A percentile compares a stretch with the other conserved stretches of the same genome.
Evolutionary conservation across 1,140 invertebrate species (phyloP).

Genomic region (Saxidomus purpurata): DNA sequence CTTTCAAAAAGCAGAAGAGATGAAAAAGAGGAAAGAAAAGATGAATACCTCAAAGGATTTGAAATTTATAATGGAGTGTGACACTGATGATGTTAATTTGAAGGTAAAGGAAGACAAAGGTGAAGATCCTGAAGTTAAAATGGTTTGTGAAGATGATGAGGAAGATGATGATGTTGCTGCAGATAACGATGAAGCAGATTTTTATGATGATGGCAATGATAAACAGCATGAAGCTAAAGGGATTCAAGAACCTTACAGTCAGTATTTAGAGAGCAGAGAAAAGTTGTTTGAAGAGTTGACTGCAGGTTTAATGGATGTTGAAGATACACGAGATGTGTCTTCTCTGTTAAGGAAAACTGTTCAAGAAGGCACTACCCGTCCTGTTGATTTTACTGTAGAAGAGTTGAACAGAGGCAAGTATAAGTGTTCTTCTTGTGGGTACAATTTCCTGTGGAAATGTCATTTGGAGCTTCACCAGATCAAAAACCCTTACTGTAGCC

Average conservation of each 20-base stretch:
- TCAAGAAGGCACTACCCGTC: not conserved
- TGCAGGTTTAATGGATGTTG: not conserved
- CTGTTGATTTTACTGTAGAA: not conserved
- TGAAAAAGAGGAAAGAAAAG: too few relatives aligned
- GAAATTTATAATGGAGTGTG: not conserved
- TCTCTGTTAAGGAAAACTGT: not conserved
- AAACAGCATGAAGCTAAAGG: not conserved
- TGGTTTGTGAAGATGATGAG: not conserved
- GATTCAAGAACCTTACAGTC: not conserved
- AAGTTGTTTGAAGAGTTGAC: not conserved
- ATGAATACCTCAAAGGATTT: too few relatives aligned
- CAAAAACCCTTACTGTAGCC: constrained; percentile 12
- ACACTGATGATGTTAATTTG: not conserved
- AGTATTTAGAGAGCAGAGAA: not conserved
- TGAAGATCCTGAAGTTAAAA: constrained; percentile 1
- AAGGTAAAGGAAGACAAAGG: not conserved
- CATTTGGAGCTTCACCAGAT: constrained; percentile 48
- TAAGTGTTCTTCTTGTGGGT: constrained; percentile 26
- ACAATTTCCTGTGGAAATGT: constrained; percentile 32
- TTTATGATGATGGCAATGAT: not conserved
- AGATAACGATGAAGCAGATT: too few relatives aligned
- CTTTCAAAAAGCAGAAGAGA: too few relatives aligned
- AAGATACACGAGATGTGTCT: not conserved
- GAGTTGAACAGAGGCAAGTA: constrained; percentile 43
- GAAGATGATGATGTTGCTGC: not conserved